These are phyloP conservation scores for Caiman crocodilus DNA, from an alignment of 2,797 vertebrate genomes.

Conservation along the genomic window DNA sequence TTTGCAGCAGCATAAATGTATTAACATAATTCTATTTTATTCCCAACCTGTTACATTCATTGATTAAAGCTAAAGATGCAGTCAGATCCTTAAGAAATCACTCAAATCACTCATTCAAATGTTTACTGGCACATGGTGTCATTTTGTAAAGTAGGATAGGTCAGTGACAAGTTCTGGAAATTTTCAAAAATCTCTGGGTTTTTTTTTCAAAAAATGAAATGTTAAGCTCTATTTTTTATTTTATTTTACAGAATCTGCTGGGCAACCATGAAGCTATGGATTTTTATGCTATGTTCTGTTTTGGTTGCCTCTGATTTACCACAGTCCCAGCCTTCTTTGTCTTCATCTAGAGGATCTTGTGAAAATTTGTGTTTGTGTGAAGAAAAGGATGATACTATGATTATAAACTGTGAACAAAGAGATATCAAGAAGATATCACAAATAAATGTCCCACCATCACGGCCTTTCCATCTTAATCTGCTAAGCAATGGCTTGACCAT, in stretches of 20 bases:
- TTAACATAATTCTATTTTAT: neutral
- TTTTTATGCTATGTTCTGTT: conserved; percentile 85
- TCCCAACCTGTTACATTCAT: neutral
- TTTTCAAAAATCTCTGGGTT: neutral
- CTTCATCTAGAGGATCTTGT: conserved; percentile 87
- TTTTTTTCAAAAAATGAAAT: neutral
- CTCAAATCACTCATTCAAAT: neutral
- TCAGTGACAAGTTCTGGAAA: neutral
- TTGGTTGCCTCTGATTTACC: conserved; percentile 80
- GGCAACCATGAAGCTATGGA: conserved; percentile 90
- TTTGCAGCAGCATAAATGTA: neutral
- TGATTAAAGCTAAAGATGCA: neutral
- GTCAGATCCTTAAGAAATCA: neutral
- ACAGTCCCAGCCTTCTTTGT: conserved; percentile 82
- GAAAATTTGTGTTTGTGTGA: conserved; percentile 92
- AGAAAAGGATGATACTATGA: conserved; percentile 90
- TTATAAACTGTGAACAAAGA: conserved; percentile 94
- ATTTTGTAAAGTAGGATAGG: neutral
- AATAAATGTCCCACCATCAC: conserved; percentile 90
- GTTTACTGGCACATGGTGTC: neutral
- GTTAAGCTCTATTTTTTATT: neutral
- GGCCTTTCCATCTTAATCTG: conserved; percentile 94
- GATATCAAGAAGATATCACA: conserved; percentile 92
- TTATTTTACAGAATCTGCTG: conserved; percentile 63
- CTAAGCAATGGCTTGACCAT: conserved; percentile 93